These are phyloP conservation scores for Nasonovia ribisnigri DNA, from an alignment of 2,888 invertebrate genomes.

Conservation along the genomic window DNA sequence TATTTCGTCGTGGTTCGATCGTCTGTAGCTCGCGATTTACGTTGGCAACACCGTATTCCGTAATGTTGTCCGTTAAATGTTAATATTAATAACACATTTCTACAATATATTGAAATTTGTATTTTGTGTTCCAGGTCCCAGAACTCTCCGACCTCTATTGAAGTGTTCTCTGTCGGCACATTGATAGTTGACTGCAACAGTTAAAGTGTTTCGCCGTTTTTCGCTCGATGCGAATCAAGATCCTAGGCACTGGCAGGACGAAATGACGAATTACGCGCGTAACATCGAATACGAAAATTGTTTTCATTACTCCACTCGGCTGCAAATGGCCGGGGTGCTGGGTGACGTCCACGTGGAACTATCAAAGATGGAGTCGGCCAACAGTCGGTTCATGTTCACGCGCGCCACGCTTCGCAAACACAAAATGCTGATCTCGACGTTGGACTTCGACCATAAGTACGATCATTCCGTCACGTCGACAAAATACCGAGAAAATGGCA, in stretches of 20 bases:
- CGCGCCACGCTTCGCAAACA: not conserved
- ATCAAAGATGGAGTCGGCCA: not conserved
- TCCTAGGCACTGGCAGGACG: not conserved
- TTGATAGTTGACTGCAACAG: too few species aligned
- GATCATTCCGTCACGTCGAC: too few species aligned
- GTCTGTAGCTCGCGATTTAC: too few species aligned
- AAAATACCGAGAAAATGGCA: not conserved
- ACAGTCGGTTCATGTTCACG: not conserved
- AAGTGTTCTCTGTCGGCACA: not conserved
- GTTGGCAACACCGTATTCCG: too few species aligned
- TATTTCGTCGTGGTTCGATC: too few species aligned
- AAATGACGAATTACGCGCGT: not conserved
- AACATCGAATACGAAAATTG: not conserved
- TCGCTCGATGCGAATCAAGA: not conserved
- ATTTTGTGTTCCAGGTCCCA: too few species aligned
- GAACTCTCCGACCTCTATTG: too few species aligned
- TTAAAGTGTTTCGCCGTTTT: not conserved
- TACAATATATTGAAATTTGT: too few species aligned
- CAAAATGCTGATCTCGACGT: not conserved
- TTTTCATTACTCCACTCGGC: not conserved
- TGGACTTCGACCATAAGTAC: not conserved
- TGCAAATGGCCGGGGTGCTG: not conserved
- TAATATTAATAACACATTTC: too few species aligned
- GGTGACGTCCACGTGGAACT: not conserved
- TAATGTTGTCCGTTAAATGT: too few species aligned